A percentile compares a stretch with the other conserved stretches of the same genome.
Conservation (phyloP, 2,113 vertebrate species). For the Donacobius atricapilla region DNA sequence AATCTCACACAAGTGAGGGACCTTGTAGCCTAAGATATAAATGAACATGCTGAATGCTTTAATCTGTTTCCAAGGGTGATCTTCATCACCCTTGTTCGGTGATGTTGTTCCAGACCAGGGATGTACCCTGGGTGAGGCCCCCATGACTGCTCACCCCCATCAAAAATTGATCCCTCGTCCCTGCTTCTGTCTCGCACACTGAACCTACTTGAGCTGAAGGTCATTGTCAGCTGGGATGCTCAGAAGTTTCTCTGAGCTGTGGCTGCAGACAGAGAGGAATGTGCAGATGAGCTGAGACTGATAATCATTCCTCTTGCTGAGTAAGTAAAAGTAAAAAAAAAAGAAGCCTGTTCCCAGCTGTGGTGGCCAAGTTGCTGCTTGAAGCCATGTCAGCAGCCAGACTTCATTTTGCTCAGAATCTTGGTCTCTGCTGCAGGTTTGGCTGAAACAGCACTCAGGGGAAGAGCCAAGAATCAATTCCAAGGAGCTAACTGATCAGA, state of each 20-base stretch:
- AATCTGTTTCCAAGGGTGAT: not conserved
- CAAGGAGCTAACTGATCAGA: slow-evolving; percentile 18
- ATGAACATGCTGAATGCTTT: not conserved
- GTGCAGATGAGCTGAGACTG: not conserved
- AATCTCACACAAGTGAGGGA: not conserved
- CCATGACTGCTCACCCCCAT: not conserved
- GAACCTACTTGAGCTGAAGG: not conserved
- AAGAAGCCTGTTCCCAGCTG: not conserved
- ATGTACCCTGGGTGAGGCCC: not conserved
- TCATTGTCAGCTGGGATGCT: not conserved
- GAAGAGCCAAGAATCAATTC: slow-evolving; percentile 18
- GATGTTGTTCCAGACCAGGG: too few species aligned
- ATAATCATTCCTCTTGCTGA: not conserved
- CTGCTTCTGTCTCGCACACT: not conserved
- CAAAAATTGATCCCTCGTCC: fast-evolving
- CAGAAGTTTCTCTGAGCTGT: not conserved
- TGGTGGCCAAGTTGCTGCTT: fast-evolving
- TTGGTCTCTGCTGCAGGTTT: not conserved
- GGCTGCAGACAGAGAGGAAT: not conserved
- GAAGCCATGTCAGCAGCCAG: fast-evolving
- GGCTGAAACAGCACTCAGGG: slow-evolving; percentile 9
- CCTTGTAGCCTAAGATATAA: not conserved
- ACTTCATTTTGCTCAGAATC: not conserved
- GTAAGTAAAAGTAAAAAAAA: not conserved
- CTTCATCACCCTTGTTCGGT: not conserved